These are phyloP conservation scores for Xestia rhomboidea DNA, from an alignment of 2,888 invertebrate genomes.

Conservation along the genomic window DNA sequence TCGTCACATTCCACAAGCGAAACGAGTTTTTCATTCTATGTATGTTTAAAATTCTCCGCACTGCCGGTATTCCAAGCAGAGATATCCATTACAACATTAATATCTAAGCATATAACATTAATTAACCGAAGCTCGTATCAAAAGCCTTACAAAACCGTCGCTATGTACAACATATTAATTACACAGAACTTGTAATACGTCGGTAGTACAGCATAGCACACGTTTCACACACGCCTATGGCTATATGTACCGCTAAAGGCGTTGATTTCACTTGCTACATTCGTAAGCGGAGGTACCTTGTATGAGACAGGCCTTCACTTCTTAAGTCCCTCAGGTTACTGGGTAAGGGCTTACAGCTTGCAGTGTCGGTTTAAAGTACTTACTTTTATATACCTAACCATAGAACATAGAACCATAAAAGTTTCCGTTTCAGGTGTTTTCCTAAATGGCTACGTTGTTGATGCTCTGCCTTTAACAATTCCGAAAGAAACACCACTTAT, in stretches of 20 bases:
- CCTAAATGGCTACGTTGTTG: neutral
- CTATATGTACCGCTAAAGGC: slow-evolving; percentile 15
- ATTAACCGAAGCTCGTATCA: slow-evolving; percentile 3
- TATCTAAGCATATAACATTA: slow-evolving; percentile 19
- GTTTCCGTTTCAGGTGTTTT: no score
- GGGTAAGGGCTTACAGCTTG: neutral
- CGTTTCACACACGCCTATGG: neutral
- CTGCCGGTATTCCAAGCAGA: slow-evolving; percentile 4
- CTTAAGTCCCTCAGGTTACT: neutral
- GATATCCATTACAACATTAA: slow-evolving; percentile 29
- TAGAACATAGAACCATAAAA: neutral
- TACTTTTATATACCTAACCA: neutral
- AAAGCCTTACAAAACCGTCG: slow-evolving; percentile 7
- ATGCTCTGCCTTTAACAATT: neutral
- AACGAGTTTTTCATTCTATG: neutral
- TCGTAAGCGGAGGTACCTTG: slow-evolving; percentile 2
- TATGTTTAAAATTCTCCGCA: neutral
- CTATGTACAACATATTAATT: slow-evolving; percentile 35
- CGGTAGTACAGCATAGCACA: slow-evolving; percentile 20
- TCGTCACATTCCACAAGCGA: neutral
- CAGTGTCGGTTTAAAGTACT: neutral
- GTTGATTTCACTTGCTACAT: slow-evolving; percentile 33
- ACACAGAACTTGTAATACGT: neutral
- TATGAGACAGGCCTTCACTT: neutral
- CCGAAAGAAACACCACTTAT: neutral